Evolutionary conservation across 1,140 invertebrate species (phyloP).

Genomic region (Thaumatotibia leucotreta): DNA sequence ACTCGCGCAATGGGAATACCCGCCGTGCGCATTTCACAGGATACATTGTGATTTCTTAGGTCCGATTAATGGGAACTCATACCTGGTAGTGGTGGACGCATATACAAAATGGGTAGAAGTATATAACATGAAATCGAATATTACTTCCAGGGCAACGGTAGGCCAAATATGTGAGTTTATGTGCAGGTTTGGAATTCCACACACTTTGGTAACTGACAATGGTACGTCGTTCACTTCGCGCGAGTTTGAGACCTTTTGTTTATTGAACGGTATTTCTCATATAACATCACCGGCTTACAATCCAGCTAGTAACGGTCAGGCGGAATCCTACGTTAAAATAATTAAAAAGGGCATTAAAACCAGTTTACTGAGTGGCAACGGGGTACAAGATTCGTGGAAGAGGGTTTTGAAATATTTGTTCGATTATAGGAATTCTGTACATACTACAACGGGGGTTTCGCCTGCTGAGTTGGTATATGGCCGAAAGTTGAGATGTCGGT

Average conservation of each 20-base stretch:
- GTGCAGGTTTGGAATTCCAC: neutral
- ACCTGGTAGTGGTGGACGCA: constrained; percentile 39
- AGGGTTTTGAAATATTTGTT: constrained; percentile 4
- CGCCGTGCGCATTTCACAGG: constrained; percentile 24
- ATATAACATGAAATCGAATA: neutral
- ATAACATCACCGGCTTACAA: constrained; percentile 5
- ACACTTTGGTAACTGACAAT: constrained; percentile 14
- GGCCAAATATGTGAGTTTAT: constrained; percentile 1
- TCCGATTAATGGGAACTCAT: constrained; percentile 34
- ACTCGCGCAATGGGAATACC: constrained; percentile 28
- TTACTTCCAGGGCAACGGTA: neutral
- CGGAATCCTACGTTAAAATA: constrained; percentile 1
- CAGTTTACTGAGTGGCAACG: neutral
- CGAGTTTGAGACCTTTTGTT: constrained; percentile 2
- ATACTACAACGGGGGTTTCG: neutral
- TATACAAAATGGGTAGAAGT: constrained; percentile 39
- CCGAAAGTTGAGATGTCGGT: neutral
- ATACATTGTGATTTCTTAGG: constrained; percentile 44
- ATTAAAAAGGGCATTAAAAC: neutral
- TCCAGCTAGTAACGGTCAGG: neutral
- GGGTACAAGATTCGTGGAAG: neutral
- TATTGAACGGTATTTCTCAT: neutral
- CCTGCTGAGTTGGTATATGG: neutral
- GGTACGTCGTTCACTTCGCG: neutral
- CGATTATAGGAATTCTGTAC: constrained; percentile 6